Evolutionary conservation across 2,797 vertebrate genomes (phyloP), one percentile per base, ranked within the genome.

Genomic region (Hippocampus kuda): DNA sequence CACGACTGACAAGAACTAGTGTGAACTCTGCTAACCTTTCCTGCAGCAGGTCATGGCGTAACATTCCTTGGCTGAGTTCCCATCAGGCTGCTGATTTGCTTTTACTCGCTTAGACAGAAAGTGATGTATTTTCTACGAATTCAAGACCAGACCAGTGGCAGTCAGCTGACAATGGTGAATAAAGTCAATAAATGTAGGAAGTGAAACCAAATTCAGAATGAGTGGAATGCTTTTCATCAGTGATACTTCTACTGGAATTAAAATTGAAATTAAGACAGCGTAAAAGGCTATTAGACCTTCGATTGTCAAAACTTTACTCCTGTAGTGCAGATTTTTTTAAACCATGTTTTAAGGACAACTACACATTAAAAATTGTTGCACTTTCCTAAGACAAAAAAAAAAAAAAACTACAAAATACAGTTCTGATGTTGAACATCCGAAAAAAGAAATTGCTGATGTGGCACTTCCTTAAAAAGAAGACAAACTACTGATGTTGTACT

Each of bases 171-270:
- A 26, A 60, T 22, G 27, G 41, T 60, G 53, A 71, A 38, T 48
- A 69, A 61, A 62, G 46, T 24, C 30, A n/a, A 30, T 34, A 1
- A 57, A 5, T 65, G 20, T 7, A 41, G 73, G 80, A 80, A 82
- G 80, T 78, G n/a, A 75, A 70, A 74, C 26, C 42, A 65, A 67
- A 15, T 0, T 0, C 1, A 44, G 0, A n/a, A 54, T 44, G 20
- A n/a, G 38, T 11, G 13, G 11, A 8, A 9, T 26, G 38, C 68
- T 42, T 53, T 67, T 53, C 27, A 64, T 64, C 11, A 62, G 3
- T 62, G 34, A 11, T 62, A 22, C 59, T 20, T 61, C 5, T 20
- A 3, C 24, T 56, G 4, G 53, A 54, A 10, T 54, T 54, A 3
- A 22, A n/a, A n/a, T 3, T 12, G 11, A 54, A n/a, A 24, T 24